A percentile compares a stretch with the other conserved stretches of the same genome.
These are phyloP conservation scores for Plectus sambesii DNA, from an alignment of 1,140 invertebrate genomes.

Conservation along the genomic window DNA sequence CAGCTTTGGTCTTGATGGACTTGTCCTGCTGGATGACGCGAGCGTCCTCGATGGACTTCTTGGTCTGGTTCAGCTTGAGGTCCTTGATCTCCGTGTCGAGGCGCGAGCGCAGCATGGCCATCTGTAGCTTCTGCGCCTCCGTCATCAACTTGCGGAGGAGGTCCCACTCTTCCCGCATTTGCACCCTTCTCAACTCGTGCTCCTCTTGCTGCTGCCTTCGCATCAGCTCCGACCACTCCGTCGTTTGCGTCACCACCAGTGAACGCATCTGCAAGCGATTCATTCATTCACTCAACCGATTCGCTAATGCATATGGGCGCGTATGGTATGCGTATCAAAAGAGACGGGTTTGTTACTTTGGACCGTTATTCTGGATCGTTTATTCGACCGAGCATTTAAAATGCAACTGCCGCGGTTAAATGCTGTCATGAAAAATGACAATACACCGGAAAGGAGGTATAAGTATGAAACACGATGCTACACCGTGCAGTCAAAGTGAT, in stretches of 20 bases:
- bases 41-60: slow-evolving; percentile 86
- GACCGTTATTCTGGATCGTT: no score
- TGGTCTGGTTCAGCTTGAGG: slow-evolving; percentile 84
- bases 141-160: slow-evolving; percentile 72
- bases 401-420: no score
- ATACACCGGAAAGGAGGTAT: no score
- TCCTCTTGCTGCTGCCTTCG: slow-evolving; percentile 61
- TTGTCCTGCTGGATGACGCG: slow-evolving; percentile 63
- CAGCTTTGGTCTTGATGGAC: slow-evolving; percentile 87
- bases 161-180: slow-evolving; percentile 68
- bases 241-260: slow-evolving; percentile 73
- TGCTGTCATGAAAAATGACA: no score
- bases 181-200: slow-evolving; percentile 34
- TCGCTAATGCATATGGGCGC: not conserved
- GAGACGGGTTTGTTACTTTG: no score
- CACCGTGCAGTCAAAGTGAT: no score
- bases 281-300: slow-evolving; percentile 1
- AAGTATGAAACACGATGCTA: no score
- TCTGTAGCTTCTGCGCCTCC: slow-evolving; percentile 67
- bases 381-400: no score
- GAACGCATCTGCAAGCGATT: slow-evolving; percentile 29
- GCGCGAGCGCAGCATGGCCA: slow-evolving; percentile 75
- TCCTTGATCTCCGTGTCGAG: slow-evolving; percentile 90
- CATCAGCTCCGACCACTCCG: slow-evolving; percentile 82
- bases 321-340: no score